Percentiles rank a stretch among this genome's conserved stretches.
phyloP scores from a whole-genome alignment of 2,797 vertebrate species.

The Anniella stebbinsi region DNA sequence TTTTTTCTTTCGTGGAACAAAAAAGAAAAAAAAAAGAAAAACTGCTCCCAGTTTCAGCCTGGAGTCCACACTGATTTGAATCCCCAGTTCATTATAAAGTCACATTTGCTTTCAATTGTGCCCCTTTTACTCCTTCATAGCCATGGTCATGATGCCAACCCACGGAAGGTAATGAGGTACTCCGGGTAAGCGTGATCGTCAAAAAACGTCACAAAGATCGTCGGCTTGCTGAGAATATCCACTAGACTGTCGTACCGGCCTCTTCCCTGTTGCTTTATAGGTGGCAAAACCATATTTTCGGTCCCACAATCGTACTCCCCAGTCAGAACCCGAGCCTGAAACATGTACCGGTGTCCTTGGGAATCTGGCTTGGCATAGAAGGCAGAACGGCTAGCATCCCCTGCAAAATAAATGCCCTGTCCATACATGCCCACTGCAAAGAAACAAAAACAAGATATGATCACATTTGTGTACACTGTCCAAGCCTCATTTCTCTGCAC shows the following conservation, averaged over 20 bases:
- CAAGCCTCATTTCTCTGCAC: not conserved
- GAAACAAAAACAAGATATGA: not conserved
- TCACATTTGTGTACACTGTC: too few relatives aligned
- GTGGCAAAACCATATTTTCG: not conserved
- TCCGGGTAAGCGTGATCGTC: conserved; percentile 27
- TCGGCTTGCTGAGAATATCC: not conserved
- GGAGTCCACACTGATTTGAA: not conserved
- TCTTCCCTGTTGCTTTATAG: not conserved
- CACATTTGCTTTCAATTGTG: not conserved
- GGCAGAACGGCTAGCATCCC: not conserved
- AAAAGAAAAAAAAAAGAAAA: not conserved
- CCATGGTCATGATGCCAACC: accelerated
- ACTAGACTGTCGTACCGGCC: conserved; percentile 8
- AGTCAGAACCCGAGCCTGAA: conserved; percentile 14
- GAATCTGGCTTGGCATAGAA: not conserved
- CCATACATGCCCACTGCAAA: not conserved
- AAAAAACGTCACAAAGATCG: conserved; percentile 2
- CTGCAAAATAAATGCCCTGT: conserved; percentile 23
- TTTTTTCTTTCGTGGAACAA: not conserved
- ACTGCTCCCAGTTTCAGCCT: not conserved
- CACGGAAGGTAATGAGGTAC: conserved; percentile 17
- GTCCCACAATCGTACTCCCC: not conserved
- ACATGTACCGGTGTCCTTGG: not conserved
- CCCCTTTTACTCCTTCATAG: too few relatives aligned
- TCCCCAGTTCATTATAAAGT: not conserved